Conservation (phyloP, 2,888 invertebrate genomes). For the Eurytoma californica region DNA sequence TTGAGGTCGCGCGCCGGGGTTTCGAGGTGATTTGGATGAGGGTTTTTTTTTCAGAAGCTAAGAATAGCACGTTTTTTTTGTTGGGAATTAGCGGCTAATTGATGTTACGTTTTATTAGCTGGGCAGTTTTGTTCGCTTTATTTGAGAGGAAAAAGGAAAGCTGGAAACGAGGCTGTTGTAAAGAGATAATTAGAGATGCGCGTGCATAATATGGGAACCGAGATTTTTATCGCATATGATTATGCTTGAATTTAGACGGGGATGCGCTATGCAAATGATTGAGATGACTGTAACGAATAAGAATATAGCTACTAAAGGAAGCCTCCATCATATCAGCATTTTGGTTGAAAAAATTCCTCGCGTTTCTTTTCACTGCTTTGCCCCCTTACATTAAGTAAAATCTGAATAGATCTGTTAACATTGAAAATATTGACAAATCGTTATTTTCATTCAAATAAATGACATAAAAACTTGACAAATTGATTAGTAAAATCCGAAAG, state of each 20-base stretch:
- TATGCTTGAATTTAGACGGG: not conserved
- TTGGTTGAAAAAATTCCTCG: no score
- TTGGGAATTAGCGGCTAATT: no score
- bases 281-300: not conserved
- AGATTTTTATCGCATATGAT: not conserved
- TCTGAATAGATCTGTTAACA: no score
- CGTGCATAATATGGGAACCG: not conserved
- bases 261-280: not conserved
- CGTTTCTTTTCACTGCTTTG: no score
- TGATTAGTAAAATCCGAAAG: no score
- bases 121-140: not conserved
- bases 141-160: not conserved
- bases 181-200: constrained; percentile 20
- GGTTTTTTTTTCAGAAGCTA: no score
- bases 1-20: not conserved
- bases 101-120: not conserved
- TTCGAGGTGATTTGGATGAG: not conserved
- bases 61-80: no score
- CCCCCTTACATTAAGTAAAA: no score
- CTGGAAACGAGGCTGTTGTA: constrained; percentile 6
- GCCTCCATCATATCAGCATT: not conserved
- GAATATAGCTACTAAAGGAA: not conserved
- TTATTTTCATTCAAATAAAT: no score
- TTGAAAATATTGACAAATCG: no score
- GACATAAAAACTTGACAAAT: no score